Evolutionary conservation across 2,888 invertebrate genomes (phyloP).

Genomic region (Apomyelois bistriatella): DNA sequence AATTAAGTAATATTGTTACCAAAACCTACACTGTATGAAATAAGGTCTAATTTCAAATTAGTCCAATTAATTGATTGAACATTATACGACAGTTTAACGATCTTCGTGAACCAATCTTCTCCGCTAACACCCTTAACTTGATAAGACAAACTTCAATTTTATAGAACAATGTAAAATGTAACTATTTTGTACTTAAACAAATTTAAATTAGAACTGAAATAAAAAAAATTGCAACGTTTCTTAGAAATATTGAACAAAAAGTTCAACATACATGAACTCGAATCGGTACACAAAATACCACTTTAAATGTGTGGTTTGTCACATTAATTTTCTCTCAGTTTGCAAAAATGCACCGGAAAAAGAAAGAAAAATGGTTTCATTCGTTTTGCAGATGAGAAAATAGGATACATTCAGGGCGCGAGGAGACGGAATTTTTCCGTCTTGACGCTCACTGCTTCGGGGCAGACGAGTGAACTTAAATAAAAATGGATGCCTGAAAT

Average conservation of each 20-base stretch:
- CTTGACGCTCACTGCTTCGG: constrained; percentile 23
- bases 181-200: not conserved
- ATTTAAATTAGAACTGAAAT: not conserved
- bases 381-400: constrained; percentile 35
- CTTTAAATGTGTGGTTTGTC: not conserved
- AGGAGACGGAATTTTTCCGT: constrained; percentile 32
- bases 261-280: too few species aligned
- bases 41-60: too few species aligned
- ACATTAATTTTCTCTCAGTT: not conserved
- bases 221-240: not conserved
- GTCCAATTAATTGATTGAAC: not conserved
- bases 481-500: not conserved
- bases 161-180: too few species aligned
- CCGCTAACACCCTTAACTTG: not conserved
- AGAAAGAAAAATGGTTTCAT: constrained; percentile 30
- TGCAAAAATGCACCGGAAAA: constrained; percentile 12
- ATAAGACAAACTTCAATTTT: too few species aligned
- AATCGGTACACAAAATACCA: not conserved
- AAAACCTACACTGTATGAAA: too few species aligned
- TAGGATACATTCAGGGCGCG: constrained; percentile 38
- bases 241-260: not conserved
- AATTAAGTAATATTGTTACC: too few species aligned
- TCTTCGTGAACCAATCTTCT: not conserved
- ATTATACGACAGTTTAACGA: not conserved
- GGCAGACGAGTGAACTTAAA: not conserved